These are phyloP conservation scores for Serranochromis macrocephalus DNA, from an alignment of 2,113 vertebrate species.

Conservation along the genomic window DNA sequence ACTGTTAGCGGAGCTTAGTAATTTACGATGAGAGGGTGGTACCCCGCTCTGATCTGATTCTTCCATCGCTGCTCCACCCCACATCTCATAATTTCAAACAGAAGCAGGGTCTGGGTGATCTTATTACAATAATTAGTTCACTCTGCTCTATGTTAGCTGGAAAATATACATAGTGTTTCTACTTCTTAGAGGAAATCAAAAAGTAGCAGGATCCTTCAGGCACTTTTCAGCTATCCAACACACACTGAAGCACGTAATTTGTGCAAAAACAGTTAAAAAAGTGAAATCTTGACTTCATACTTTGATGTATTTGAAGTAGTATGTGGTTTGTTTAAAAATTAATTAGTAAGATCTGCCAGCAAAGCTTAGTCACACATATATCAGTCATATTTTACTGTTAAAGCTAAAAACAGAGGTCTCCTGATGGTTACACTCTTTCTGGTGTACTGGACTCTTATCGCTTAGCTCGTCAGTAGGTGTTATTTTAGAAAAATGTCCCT, in stretches of 20 bases:
- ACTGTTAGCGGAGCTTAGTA: conserved; percentile 26
- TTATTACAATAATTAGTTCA: background rate
- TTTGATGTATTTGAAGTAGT: background rate
- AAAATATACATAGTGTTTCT: background rate
- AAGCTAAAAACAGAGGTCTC: background rate
- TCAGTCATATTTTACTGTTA: background rate
- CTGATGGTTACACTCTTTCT: background rate
- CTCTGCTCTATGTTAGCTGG: background rate
- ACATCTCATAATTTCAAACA: conserved; percentile 29
- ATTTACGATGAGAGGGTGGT: conserved; percentile 56
- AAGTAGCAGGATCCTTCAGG: background rate
- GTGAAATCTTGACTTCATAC: background rate
- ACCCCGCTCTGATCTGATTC: conserved; percentile 35
- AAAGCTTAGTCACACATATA: background rate
- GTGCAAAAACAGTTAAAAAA: background rate
- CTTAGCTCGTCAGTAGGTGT: background rate
- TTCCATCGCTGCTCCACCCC: conserved; percentile 19
- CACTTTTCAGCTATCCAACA: background rate
- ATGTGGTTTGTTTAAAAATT: background rate
- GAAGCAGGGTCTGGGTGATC: background rate
- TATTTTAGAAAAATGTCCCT: background rate
- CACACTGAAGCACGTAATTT: background rate
- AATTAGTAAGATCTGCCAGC: background rate
- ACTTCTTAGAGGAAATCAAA: background rate
- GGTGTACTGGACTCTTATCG: accelerated